Conservation (phyloP, 2,113 vertebrate species). For the Pteropus alecto region DNA sequence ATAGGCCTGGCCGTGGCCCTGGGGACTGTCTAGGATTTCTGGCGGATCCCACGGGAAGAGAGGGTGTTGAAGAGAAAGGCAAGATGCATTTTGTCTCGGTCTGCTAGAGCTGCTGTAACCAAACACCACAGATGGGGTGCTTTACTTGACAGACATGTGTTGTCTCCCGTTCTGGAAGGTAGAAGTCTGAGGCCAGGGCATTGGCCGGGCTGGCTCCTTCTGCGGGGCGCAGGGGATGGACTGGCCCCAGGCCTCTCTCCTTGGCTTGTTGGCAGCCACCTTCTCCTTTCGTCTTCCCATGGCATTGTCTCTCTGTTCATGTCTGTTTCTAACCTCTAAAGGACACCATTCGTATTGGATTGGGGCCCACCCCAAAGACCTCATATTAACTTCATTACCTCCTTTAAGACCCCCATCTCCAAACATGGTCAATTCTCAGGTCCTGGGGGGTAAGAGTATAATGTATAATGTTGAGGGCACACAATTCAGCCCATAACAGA, state of each 20-base stretch:
- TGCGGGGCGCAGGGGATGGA: neutral
- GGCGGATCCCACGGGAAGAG: neutral
- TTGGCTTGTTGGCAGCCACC: too few relatives aligned
- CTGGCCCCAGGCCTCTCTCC: neutral
- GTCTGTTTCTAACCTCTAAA: neutral
- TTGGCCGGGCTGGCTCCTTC: neutral
- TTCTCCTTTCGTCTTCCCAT: neutral
- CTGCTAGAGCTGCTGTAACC: accelerated
- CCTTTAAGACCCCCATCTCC: neutral
- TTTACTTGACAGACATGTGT: neutral
- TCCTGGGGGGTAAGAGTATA: neutral
- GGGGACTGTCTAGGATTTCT: neutral
- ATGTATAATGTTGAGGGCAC: neutral
- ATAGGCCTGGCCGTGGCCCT: neutral
- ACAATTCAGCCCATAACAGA: too few relatives aligned
- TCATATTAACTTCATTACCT: neutral
- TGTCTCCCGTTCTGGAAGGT: neutral
- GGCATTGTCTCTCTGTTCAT: accelerated
- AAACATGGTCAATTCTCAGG: neutral
- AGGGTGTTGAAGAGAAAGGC: neutral
- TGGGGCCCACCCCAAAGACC: neutral
- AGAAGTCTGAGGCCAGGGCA: neutral
- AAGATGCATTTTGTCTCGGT: too few relatives aligned
- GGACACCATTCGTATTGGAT: too few relatives aligned
- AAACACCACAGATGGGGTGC: neutral